phyloP scores from a whole-genome alignment of 2,888 invertebrate genomes.

The Thecophora atra region DNA sequence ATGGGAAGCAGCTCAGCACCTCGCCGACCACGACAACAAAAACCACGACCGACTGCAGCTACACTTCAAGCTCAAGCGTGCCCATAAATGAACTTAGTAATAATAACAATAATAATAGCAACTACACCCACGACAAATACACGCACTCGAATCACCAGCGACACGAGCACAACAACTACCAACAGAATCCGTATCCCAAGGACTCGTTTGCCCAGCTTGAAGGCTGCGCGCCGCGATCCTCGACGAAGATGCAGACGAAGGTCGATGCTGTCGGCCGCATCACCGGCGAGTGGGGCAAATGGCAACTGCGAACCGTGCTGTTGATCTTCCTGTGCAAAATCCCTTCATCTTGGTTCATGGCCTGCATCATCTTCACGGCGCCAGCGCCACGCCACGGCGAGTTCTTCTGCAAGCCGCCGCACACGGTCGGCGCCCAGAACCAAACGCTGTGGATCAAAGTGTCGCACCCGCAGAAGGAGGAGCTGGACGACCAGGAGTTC shows the following conservation, averaged over 20 bases:
- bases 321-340: slow-evolving; percentile 67
- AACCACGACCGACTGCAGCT: slow-evolving; percentile 25
- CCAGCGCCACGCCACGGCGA: slow-evolving; percentile 66
- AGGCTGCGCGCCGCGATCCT: slow-evolving; percentile 53
- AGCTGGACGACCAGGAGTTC: slow-evolving; percentile 63
- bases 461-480: slow-evolving; percentile 65
- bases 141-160: slow-evolving; percentile 16
- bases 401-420: slow-evolving; percentile 66
- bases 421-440: slow-evolving; percentile 55
- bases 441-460: slow-evolving; percentile 65
- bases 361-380: slow-evolving; percentile 67
- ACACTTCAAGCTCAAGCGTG: slow-evolving; percentile 14
- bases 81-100: slow-evolving; percentile 33
- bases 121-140: slow-evolving; percentile 38
- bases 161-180: slow-evolving; percentile 17
- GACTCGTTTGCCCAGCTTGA: slow-evolving; percentile 59
- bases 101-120: slow-evolving; percentile 38
- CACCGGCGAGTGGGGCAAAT: slow-evolving; percentile 66
- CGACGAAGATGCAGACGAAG: slow-evolving; percentile 60
- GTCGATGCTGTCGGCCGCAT: slow-evolving; percentile 66
- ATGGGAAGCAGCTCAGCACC: slow-evolving; percentile 37
- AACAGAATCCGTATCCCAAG: slow-evolving; percentile 57
- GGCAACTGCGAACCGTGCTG: slow-evolving; percentile 66
- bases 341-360: slow-evolving; percentile 68
- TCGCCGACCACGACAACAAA: slow-evolving; percentile 24